Evolutionary conservation across 2,797 vertebrate species (phyloP).

Genomic region (Hoplostethus mediterraneus): DNA sequence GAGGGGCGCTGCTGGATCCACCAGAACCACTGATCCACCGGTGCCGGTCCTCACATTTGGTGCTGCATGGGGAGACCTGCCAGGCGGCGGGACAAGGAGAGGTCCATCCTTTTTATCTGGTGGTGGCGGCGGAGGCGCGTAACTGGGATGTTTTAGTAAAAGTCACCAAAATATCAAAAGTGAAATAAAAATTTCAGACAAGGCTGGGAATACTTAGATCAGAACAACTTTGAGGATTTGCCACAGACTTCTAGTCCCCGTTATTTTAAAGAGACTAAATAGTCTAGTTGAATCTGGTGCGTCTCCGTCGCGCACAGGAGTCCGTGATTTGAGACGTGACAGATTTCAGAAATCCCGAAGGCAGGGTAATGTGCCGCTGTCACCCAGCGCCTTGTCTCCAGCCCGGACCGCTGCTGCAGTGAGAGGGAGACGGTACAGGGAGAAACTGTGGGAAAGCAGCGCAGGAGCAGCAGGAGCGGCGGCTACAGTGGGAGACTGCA

Average conservation of each 20-base stretch:
- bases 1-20: constrained; percentile 35
- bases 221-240: constrained; percentile 59
- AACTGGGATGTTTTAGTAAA: constrained; percentile 8
- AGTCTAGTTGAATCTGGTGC: constrained; percentile 3
- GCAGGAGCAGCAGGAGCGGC: constrained; percentile 56
- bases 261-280: constrained; percentile 12
- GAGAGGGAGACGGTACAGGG: constrained; percentile 21
- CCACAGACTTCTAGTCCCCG: constrained; percentile 36
- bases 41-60: constrained; percentile 61
- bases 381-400: constrained; percentile 27
- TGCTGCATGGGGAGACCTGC: constrained; percentile 40
- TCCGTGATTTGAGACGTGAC: constrained; percentile 45
- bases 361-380: constrained; percentile 17
- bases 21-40: constrained; percentile 30
- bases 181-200: constrained; percentile 25
- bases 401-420: constrained; percentile 51
- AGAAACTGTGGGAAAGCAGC: constrained; percentile 53
- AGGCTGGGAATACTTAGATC: constrained; percentile 20
- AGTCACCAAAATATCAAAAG: constrained; percentile 41
- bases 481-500: constrained; percentile 61
- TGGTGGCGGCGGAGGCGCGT: constrained; percentile 18
- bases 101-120: constrained; percentile 62
- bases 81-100: constrained; percentile 25
- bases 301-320: constrained; percentile 41
- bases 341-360: constrained; percentile 41